Conservation (phyloP, 2,888 invertebrate genomes). For the Cosmorhoe ocellata region DNA sequence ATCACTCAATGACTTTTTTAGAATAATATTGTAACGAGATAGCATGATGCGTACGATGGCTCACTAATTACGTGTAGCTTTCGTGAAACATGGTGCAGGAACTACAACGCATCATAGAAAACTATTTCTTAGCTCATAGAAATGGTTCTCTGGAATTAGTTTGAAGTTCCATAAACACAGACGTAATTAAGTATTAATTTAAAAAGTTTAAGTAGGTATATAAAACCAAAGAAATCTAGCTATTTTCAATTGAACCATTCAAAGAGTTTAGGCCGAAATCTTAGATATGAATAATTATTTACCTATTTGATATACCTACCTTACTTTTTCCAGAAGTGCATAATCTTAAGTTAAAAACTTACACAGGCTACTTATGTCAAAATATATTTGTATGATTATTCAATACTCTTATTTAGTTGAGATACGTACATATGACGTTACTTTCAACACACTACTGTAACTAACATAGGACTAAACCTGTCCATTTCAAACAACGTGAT, state of each 20-base stretch:
- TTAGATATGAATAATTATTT: neutral
- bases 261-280: slow-evolving; percentile 6
- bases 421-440: neutral
- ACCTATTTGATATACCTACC: neutral
- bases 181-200: no score
- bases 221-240: no score
- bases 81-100: neutral
- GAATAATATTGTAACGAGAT: no score
- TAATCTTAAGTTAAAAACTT: neutral
- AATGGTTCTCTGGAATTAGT: neutral
- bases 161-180: neutral
- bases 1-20: no score
- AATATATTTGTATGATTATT: no score
- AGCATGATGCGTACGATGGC: no score
- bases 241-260: neutral
- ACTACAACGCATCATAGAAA: neutral
- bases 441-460: slow-evolving; percentile 23
- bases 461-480: slow-evolving; percentile 15
- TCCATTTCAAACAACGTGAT: slow-evolving; percentile 1
- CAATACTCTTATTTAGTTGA: neutral
- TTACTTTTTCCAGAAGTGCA: neutral
- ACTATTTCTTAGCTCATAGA: slow-evolving; percentile 3
- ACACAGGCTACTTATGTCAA: no score
- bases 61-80: neutral
- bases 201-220: no score